Evolutionary conservation across 2,888 invertebrate species (phyloP), one percentile per base, ranked within the genome.

Genomic region (Drosophila quinaria): DNA sequence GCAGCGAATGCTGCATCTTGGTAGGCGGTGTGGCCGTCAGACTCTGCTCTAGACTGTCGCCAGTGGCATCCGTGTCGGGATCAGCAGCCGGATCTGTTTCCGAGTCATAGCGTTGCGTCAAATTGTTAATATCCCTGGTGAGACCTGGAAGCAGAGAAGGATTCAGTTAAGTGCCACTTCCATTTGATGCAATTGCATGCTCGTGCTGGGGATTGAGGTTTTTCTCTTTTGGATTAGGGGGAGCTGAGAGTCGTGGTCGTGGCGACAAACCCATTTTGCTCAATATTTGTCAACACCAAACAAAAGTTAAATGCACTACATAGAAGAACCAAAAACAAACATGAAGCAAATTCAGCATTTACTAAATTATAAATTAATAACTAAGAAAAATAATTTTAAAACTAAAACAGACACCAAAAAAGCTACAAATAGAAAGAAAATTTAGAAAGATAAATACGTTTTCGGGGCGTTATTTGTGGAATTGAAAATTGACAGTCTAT

Each of bases 21-120:
- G 92, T 93, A 11, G 78, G 77, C 25, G 87, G 76, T 15, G 79
- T 66, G 0, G 56, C 61, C 5, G 79, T 70, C 8, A 83, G 55
- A 47, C 83, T 89, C 54, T 92, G 92, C 61, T 93, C 93, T 71
- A 92, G 88, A 61, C 90, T 92, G 44, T 93, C 92, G 87, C 93
- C 96, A 90, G 96, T 96, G 4, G 96, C 96, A 92, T 96, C 96
- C 5, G 96, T 96, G 91, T 96, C 96, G 49, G 96, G 96, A 61
- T 95, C 94, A 3, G 91, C 94, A 91, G 89, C 74, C 42, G 96
- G 94, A 41, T 93, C 94, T 92, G 91, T 92, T 76, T 92, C 92
- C 5, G 92, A 92, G 62, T 92, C 92, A 65, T 92, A 92, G 39
- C 94, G 94, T 75, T 90, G 92, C 33, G 91, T 90, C 70, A 92